Evolutionary conservation across 53 echinoderm and acorn worm species (phyloP).

Genomic region (Arbacia lixula): DNA sequence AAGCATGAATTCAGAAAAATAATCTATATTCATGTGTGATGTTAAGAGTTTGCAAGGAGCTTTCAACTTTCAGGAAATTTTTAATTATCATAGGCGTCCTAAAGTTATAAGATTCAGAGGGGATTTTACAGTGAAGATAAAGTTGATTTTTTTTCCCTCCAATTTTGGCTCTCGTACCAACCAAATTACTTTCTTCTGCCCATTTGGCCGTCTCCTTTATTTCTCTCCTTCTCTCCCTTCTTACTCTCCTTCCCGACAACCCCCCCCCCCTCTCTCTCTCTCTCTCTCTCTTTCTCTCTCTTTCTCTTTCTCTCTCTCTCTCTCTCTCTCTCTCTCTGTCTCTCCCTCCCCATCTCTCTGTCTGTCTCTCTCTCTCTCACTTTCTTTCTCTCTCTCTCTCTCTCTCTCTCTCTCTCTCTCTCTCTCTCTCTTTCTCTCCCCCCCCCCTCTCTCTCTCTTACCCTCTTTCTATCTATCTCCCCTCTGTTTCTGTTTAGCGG

Average conservation of each 20-base stretch:
- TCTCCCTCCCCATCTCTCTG: not conserved
- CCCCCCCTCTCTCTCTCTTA: not conserved
- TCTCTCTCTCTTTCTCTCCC: not conserved
- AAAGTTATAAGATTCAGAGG: no score
- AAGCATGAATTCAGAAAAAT: no score
- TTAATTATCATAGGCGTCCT: no score
- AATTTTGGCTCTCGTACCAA: no score
- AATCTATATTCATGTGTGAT: no score
- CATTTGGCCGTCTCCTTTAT: not conserved
- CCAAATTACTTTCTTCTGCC: not conserved
- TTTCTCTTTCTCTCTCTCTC: not conserved
- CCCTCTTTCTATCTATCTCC: not conserved
- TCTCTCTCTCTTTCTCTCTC: not conserved
- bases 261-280: not conserved
- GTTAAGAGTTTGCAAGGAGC: no score
- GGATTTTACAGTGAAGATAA: no score
- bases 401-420: not conserved
- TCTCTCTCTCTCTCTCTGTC: not conserved
- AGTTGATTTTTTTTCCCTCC: no score
- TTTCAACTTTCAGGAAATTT: no score
- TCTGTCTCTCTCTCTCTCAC: not conserved
- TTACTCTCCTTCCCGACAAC: not conserved
- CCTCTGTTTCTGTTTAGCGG: not conserved
- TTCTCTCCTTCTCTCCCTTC: not conserved
- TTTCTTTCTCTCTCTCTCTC: not conserved